phyloP scores from a whole-genome alignment of 2,888 invertebrate species.

The Nomada ruficornis region DNA sequence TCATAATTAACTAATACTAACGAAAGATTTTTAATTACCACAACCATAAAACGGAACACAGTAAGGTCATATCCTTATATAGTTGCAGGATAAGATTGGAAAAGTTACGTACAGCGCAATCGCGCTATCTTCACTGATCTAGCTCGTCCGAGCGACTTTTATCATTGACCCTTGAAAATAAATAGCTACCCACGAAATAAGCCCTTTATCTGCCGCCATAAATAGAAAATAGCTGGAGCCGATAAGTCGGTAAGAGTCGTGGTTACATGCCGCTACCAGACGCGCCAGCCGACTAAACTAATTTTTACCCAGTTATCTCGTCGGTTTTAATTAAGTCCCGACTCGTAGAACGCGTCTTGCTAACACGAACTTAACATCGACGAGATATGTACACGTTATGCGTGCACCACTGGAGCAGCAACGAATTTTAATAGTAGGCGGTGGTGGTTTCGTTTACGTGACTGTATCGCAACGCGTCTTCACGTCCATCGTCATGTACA shows the following conservation, averaged over 20 bases:
- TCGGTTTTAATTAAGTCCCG: constrained; percentile 31
- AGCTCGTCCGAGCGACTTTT: constrained; percentile 49
- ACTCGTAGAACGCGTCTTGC: background rate
- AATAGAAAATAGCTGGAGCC: constrained; percentile 67
- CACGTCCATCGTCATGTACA: constrained; percentile 51
- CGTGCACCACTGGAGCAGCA: constrained; percentile 7
- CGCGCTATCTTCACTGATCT: constrained; percentile 27
- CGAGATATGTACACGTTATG: constrained; percentile 1
- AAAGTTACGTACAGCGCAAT: background rate
- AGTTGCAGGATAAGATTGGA: constrained; percentile 5
- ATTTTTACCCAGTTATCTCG: constrained; percentile 27
- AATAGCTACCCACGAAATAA: constrained; percentile 70
- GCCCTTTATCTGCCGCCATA: constrained; percentile 63
- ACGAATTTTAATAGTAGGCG: constrained; percentile 48
- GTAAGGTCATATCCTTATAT: background rate
- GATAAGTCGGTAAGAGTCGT: constrained; percentile 61
- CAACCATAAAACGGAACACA: background rate
- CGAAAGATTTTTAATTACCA: background rate
- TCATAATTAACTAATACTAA: too few species aligned
- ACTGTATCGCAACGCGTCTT: constrained; percentile 56
- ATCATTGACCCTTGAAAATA: constrained; percentile 74
- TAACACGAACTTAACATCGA: background rate
- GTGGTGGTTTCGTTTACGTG: constrained; percentile 32
- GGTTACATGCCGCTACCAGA: constrained; percentile 17
- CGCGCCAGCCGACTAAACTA: background rate